Evolutionary conservation across 2,797 vertebrate species (phyloP), one percentile per base, ranked within the genome.

Genomic region (Nyctalus aviator): DNA sequence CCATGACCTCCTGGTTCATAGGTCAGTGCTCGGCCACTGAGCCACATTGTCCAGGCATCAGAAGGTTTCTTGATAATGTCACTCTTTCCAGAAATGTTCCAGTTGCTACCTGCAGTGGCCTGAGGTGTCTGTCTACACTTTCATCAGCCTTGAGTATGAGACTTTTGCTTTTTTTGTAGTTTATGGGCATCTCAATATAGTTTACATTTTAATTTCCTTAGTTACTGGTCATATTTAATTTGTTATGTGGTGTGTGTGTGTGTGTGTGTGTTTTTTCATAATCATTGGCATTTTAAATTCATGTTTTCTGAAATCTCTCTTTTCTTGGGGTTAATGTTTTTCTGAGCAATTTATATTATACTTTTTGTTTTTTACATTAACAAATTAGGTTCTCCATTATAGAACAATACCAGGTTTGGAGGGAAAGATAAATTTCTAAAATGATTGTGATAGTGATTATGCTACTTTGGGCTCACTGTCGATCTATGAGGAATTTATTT

Each of bases 401-500:
- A 77, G 46, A 75, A 46, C 44, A 85, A 53, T 71, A 66, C 44
- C 37, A 75, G 27, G 17, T 59, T 88, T 94, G 81, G 21, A 77
- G 77, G 37, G 64, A 53, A 90, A 86, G 90, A n/a, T 23, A 89
- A 78, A 68, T 92, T 83, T 90, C 37, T 73, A 82, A 90, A 95
- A 86, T 69, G 6, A 37, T 89, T 75, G 8, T 41, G 27, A 46
- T 88, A 87, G n/a, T 62, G 21, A 69, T 78, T 83, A 15, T 94
- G 27, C 82, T 90, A 79, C 71, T 87, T 95, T 84, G 82, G 5
- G 6, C 85, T 96, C 37, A 57, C 21, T 86, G 59, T 37, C 94
- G 25, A 79, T 88, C 18, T 86, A 1, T 83, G n/a, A 73, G 66
- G 6, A 93, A 81, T 95, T 41, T 87, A 17, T 86, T 88, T 93